A percentile compares a stretch with the other conserved stretches of the same genome.
Conservation (phyloP, 2,113 vertebrate genomes). For the Empidonax alnorum region DNA sequence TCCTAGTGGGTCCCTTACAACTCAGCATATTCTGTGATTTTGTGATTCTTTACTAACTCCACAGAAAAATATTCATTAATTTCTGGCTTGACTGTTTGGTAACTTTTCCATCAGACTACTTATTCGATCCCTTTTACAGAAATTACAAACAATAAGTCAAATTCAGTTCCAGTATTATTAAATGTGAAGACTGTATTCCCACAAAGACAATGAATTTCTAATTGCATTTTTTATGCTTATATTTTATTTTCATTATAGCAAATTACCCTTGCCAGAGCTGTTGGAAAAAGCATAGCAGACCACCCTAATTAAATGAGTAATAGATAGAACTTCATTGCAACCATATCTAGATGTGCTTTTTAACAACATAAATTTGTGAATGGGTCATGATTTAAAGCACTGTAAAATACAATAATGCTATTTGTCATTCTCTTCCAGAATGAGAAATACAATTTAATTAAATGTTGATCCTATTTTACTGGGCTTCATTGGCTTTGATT, state of each 20-base stretch:
- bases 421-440: slow-evolving; percentile 50
- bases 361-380: slow-evolving; percentile 29
- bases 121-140: neutral
- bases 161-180: neutral
- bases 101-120: neutral
- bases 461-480: slow-evolving; percentile 18
- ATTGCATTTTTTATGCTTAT: neutral
- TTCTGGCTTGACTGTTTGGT: neutral
- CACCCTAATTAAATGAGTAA: neutral
- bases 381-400: neutral
- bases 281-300: neutral
- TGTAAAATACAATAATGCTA: slow-evolving; percentile 26
- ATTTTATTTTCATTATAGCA: neutral
- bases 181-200: neutral
- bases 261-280: neutral
- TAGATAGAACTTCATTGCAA: neutral
- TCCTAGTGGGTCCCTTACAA: neutral
- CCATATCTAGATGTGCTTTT: neutral
- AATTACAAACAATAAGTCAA: neutral
- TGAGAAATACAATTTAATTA: slow-evolving; percentile 66
- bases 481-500: slow-evolving; percentile 36
- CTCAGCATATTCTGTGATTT: neutral
- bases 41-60: neutral
- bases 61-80: neutral
- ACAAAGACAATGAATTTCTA: neutral